Base-by-base conservation (phyloP, 2,888 invertebrate genomes). In the Drosophila siamana region DNA sequence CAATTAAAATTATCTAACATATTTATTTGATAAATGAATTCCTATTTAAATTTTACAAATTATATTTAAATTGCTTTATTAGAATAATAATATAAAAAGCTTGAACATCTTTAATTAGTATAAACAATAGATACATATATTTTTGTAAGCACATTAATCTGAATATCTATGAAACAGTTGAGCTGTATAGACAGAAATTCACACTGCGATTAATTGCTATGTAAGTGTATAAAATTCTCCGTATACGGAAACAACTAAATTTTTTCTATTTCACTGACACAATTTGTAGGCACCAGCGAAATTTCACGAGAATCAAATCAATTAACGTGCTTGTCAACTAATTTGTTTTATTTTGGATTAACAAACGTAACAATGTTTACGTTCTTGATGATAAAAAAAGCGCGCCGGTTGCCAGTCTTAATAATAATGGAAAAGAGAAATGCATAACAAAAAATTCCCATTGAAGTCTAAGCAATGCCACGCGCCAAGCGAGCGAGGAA, bases 301-400 rank as follows among this genome's bases (percentile, higher is more conserved):
- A 55, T 48, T 76, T 55, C 86, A 83, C 84, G 78, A 86, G 84
- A 84, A 84, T 71, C 60, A 71, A 82, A 84, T 84, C 82, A 86
- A 86, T 84, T 86, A 86, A 59, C 57, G 28, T 36, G 62, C 82
- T 72, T 84, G 84, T 82, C 84, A 80, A 82, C 73, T 70, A 66
- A 64, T 70, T 78, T 87, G 78, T 87, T 84, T 55, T 70, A 74
- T 72, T 85, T 78, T 68, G 87, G 82, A 82, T 84, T 85, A 78
- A 62, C 56, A 71, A 70, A 40, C 52, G 48, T 50, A 40, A 46
- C 67, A 81, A 68, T 67, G 59, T 68, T 80, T 78, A 52, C 59
- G 66, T 66, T 50, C 63, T 51, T 52, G 69, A 76, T 74, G 74
- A 71, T 55, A 63, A 30, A 3, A 54, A 52, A 54, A 30, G 26